Evolutionary conservation across 2,888 invertebrate species (phyloP), one percentile per base, ranked within the genome.

Genomic region (Anoncus sp.): DNA sequence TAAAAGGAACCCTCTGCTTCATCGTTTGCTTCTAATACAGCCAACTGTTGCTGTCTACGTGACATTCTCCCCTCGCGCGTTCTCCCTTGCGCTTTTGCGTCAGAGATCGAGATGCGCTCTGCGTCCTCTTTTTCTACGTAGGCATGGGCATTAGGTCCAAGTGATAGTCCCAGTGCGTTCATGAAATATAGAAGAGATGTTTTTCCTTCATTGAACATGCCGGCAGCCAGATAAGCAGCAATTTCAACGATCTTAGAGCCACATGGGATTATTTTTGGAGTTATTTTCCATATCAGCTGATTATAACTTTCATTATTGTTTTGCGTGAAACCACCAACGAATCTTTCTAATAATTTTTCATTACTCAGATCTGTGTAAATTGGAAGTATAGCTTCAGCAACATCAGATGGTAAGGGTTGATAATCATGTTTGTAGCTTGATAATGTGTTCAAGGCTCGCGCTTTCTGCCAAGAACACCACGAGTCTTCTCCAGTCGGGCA

Each of bases 141-240:
- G 2, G 55, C 12, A 80, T 82, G 80, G n/a, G 76, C 65, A 67
- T 81, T 79, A 7, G 78, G 73, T 24, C 77, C 65, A 77, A 78
- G 55, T 67, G 63, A 60, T 10, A 83, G 16, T 67, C 81, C 82
- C 62, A 84, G 57, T 62, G 74, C 67, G 51, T 69, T 66, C 67
- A 81, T 79, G 24, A 63, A 71, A 70, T 76, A 69, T 24, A 85
- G 57, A 3, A 84, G 65, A 40, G 79, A 60, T 62, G 66, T 14
- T 43, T 49, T 75, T 12, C 86, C 84, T 79, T 86, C 83, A 80
- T 85, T 85, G 53, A 85, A 31, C 31, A 7, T 31, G 31, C 7
- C 31, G 31, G 31, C 31, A 6, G 16, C 5, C n/a, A n/a, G n/a
- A n/a, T n/a, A n/a, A n/a, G n/a, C n/a, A n/a, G n/a, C n/a, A n/a